Percentiles rank a stretch among this genome's conserved stretches.
phyloP scores from a whole-genome alignment of 2,888 invertebrate species.

The Agonopterix alstromeriana region DNA sequence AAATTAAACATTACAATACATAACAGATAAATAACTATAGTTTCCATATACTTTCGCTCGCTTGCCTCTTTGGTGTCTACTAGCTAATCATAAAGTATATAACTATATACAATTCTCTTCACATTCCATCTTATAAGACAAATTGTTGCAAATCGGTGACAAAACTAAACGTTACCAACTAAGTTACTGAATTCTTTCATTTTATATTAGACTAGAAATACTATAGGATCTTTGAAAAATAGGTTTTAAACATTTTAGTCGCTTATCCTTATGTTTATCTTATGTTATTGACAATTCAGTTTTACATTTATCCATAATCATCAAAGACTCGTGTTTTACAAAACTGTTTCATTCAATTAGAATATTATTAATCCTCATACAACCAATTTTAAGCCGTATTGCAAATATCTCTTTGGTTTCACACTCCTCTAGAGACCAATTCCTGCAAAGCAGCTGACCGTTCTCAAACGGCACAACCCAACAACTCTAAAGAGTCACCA shows the following conservation, averaged over 20 bases:
- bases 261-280: neutral
- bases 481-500: no score
- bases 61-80: slow-evolving; percentile 72
- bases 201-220: neutral
- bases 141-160: slow-evolving; percentile 6
- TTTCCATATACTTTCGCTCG: slow-evolving; percentile 42
- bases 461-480: no score
- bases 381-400: slow-evolving; percentile 25
- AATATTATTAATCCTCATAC: no score
- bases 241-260: neutral
- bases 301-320: neutral
- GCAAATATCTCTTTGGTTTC: slow-evolving; percentile 63
- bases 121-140: slow-evolving; percentile 4
- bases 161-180: neutral
- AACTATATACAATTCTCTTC: slow-evolving; percentile 25
- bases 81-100: slow-evolving; percentile 50
- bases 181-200: neutral
- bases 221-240: neutral
- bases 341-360: no score
- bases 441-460: no score
- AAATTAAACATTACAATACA: slow-evolving; percentile 68
- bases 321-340: neutral
- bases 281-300: neutral
- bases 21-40: slow-evolving; percentile 70
- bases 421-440: slow-evolving; percentile 27